phyloP scores from a whole-genome alignment of 2,797 vertebrate genomes.

The Chelmon rostratus region DNA sequence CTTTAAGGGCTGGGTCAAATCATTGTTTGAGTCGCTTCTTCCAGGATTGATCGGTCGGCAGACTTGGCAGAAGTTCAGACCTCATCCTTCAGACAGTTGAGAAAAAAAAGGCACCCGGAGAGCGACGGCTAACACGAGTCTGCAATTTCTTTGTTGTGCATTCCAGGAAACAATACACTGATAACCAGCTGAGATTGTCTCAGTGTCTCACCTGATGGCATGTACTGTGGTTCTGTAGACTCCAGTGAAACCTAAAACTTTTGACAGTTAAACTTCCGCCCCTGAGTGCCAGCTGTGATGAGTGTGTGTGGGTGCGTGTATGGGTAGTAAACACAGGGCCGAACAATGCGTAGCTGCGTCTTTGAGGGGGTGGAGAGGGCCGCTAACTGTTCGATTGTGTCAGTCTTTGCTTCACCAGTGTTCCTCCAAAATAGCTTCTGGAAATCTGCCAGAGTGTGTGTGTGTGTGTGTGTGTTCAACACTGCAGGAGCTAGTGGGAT shows the following conservation, averaged over 20 bases:
- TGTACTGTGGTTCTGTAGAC: slow-evolving; percentile 41
- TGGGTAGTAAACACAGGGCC: slow-evolving; percentile 62
- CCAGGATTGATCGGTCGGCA: slow-evolving; percentile 18
- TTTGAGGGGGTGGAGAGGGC: slow-evolving; percentile 51
- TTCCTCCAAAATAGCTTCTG: slow-evolving; percentile 53
- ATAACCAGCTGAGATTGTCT: slow-evolving; percentile 45
- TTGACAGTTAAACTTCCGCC: slow-evolving; percentile 69
- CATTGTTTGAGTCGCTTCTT: slow-evolving; percentile 35
- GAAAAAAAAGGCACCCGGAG: background rate
- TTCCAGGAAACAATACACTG: slow-evolving; percentile 54
- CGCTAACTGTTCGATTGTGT: slow-evolving; percentile 52
- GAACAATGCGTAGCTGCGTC: slow-evolving; percentile 63
- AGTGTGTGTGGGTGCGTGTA: slow-evolving; percentile 37
- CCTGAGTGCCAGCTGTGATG: slow-evolving; percentile 47
- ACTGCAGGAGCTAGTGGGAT: slow-evolving; percentile 31
- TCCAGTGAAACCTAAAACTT: slow-evolving; percentile 71
- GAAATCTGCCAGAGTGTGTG: slow-evolving; percentile 39
- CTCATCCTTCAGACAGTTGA: slow-evolving; percentile 20
- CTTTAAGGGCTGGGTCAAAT: slow-evolving; percentile 34
- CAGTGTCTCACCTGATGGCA: slow-evolving; percentile 44
- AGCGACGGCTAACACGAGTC: slow-evolving; percentile 17
- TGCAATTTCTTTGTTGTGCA: slow-evolving; percentile 33
- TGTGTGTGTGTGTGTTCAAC: slow-evolving; percentile 21
- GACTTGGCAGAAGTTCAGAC: slow-evolving; percentile 42
- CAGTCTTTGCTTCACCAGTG: slow-evolving; percentile 36